Evolutionary conservation across 2,797 vertebrate species (phyloP).

Genomic region (Thaleichthys pacificus): DNA sequence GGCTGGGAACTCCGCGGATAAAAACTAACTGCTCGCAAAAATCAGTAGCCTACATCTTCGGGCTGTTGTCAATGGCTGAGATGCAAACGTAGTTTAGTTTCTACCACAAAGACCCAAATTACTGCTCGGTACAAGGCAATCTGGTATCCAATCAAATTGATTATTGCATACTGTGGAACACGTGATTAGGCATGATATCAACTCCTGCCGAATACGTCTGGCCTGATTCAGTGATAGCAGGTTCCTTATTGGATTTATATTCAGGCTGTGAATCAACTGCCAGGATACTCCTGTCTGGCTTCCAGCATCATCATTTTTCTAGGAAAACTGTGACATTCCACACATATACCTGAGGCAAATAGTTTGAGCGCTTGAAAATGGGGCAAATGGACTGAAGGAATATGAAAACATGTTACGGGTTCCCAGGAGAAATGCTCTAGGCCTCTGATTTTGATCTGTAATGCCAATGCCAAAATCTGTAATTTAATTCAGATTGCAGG

Average conservation of each 20-base stretch:
- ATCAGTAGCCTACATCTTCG: neutral
- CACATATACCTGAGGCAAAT: slow-evolving; percentile 2
- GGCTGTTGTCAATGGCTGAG: too few relatives aligned
- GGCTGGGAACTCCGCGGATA: slow-evolving; percentile 19
- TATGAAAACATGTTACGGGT: too few relatives aligned
- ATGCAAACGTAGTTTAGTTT: neutral
- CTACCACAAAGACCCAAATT: neutral
- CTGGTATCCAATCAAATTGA: neutral
- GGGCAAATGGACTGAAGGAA: neutral
- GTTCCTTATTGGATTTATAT: slow-evolving; percentile 16
- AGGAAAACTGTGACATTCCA: neutral
- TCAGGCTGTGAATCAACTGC: slow-evolving; percentile 15
- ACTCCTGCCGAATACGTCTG: slow-evolving; percentile 27
- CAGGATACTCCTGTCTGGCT: neutral
- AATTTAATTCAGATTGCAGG: too few relatives aligned
- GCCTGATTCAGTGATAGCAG: slow-evolving; percentile 23
- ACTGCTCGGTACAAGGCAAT: neutral
- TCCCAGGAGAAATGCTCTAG: too few relatives aligned
- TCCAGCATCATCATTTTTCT: neutral
- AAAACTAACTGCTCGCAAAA: slow-evolving; percentile 23
- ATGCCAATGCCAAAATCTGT: too few relatives aligned
- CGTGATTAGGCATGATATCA: slow-evolving; percentile 32
- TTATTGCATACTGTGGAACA: slow-evolving; percentile 7
- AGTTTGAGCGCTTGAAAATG: too few relatives aligned
- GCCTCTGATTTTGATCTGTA: too few relatives aligned